Evolutionary conservation across 2,113 vertebrate genomes (phyloP), one percentile per base, ranked within the genome.

Genomic region (Peromyscus polionotus): DNA sequence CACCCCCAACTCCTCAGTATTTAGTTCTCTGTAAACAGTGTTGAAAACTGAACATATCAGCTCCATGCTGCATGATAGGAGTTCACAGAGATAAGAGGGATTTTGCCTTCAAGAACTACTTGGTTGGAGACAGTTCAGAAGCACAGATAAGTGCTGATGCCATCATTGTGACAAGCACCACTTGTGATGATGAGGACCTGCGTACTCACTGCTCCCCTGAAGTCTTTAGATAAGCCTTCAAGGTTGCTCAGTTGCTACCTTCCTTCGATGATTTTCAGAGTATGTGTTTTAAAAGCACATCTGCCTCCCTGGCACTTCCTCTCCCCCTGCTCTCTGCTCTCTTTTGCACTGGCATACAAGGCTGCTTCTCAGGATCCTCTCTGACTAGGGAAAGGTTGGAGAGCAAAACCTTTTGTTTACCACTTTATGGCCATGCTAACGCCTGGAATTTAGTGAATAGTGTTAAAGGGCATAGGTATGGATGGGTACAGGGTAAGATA

Each of bases 101-200:
- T 88, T 95, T 94, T 92, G 70, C 51, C 45, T 89, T 93, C 20
- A 92, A 87, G 63, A 79, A 70, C 59, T 13, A 0, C 19, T 10
- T 48, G 31, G 20, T 59, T 90, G 65, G 80, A 80, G 85, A 39
- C 45, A 22, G 86, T 45, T 45, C 36, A 28, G 80, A 63, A 39
- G 36, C 5, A 54, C 79, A 83, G 83, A 13, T 36, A 65, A 54
- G 65, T 51, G 22, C 42, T 11, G 28, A n/a, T 42, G 83, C 67
- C 7, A 3, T 85, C 42, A 4, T 73, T 91, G 24, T 10, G 67
- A 51, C 16, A 83, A 95, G 81, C 36, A 20, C 67, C 83, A 9
- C 80, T 91, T 42, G 5, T 42, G 65, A 22, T 42, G 65, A 22
- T n/a, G 28, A 77, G 85, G 20, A 42, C 80, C 39, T 63, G 13